Conservation (phyloP, 2,888 invertebrate species). For the Hypomecis atomaria region DNA sequence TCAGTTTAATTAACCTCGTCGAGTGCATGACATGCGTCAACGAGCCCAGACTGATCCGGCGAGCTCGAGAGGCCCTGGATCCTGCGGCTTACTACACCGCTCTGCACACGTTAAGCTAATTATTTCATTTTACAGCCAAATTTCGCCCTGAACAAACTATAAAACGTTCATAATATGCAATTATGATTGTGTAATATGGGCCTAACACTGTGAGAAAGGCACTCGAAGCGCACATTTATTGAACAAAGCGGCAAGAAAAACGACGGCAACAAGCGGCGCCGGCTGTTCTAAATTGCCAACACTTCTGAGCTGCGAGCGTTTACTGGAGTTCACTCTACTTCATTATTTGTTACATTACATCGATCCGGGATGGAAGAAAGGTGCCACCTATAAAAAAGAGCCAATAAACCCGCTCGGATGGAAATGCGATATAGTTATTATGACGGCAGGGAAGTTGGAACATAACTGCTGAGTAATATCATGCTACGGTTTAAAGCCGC, state of each 20-base stretch:
- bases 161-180: constrained; percentile 49
- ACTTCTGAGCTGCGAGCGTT: constrained; percentile 69
- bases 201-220: constrained; percentile 66
- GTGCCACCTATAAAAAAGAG: constrained; percentile 44
- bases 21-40: constrained; percentile 15
- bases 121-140: constrained; percentile 33
- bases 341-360: constrained; percentile 75
- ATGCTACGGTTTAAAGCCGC: constrained; percentile 13
- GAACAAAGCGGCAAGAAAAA: constrained; percentile 76
- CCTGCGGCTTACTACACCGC: constrained; percentile 12
- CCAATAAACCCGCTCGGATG: constrained; percentile 40
- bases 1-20: constrained; percentile 26
- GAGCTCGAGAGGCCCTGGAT: constrained; percentile 20
- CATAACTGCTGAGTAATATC: constrained; percentile 22
- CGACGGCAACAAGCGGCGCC: constrained; percentile 73
- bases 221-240: constrained; percentile 72
- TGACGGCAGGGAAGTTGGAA: constrained; percentile 20
- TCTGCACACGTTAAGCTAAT: constrained; percentile 20
- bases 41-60: constrained; percentile 13
- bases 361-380: constrained; percentile 58
- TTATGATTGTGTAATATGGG: constrained; percentile 63
- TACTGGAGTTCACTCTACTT: constrained; percentile 69
- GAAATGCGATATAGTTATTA: constrained; percentile 42
- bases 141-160: constrained; percentile 36
- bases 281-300: constrained; percentile 78